Evolutionary conservation across 2,113 vertebrate genomes (phyloP), one percentile per base, ranked within the genome.

Genomic region (Thinocorus orbignyianus): DNA sequence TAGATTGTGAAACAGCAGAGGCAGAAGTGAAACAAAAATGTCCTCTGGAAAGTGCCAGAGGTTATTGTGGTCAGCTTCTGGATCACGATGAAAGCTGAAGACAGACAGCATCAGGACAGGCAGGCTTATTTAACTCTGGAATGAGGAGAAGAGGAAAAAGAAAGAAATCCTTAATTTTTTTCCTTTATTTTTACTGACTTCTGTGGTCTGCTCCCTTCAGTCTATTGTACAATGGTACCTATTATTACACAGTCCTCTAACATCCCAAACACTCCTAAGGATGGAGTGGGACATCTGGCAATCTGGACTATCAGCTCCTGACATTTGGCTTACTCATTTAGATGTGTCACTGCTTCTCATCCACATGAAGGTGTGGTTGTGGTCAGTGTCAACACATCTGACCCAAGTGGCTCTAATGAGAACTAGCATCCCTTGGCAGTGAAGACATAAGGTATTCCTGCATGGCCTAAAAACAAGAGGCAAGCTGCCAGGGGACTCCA

Each of bases 331-430:
- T 87, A 23, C 23, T 39, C n/a, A 26, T n/a, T 60, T 49, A 60
- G 39, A 10, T 44, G 19, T 58, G 66, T 62, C 82, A 14, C 61
- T n/a, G 42, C 35, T 72, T 13, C 48, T 83, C 23, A 15, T 33
- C 26, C 10, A 2, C 55, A 24, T 25, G 28, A 52, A 35, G 39
- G 62, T 42, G 42, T 61, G 46, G 35, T 37, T 77, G 66, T 65
- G 58, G 48, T 41, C 0, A 0, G 3, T 30, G 62, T n/a, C 58
- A 58, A 44, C 49, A 41, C 35, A 61, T 5, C 44, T 14, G 25
- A 62, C 55, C 42, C 20, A 19, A 9, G 31, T 4, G 25, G 44
- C 66, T 73, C 62, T 54, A 25, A 28, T 1, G 3, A 76, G n/a
- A 28, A 30, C 60, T 55, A 48, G 23, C 26, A 7, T 3, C 17